phyloP scores from a whole-genome alignment of 2,113 vertebrate species.

The Calyptommatus sinebrachiatus region DNA sequence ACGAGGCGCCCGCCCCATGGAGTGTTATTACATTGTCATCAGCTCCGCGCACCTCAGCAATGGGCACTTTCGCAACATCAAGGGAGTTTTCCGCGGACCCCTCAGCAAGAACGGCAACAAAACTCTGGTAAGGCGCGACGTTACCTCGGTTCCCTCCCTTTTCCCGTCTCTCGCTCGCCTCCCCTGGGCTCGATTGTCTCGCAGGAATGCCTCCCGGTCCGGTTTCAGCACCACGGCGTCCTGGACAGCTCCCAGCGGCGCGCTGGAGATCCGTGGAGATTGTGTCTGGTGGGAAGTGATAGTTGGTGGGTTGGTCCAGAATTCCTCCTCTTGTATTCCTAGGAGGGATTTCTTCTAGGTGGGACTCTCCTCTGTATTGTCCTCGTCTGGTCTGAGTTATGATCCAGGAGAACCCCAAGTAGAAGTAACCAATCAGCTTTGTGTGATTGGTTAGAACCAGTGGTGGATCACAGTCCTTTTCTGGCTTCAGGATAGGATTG shows the following conservation, averaged over 20 bases:
- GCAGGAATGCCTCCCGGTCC: accelerated
- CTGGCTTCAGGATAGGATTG: not conserved
- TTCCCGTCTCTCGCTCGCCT: not conserved
- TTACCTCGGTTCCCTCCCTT: not conserved
- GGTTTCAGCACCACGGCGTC: conserved; percentile 10
- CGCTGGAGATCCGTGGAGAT: not conserved
- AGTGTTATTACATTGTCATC: conserved; percentile 98
- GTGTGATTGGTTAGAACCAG: not conserved
- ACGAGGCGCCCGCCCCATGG: conserved; percentile 78
- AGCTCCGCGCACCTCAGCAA: conserved; percentile 96
- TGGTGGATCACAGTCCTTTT: not conserved
- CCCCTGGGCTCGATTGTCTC: not conserved
- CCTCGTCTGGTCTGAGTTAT: accelerated
- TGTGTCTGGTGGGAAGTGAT: too few relatives aligned
- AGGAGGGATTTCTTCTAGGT: not conserved
- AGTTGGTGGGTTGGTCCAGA: not conserved
- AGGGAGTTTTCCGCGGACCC: conserved; percentile 95
- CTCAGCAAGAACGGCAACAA: conserved; percentile 85
- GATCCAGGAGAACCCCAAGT: not conserved
- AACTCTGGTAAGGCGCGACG: conserved; percentile 80
- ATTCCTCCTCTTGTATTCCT: not conserved
- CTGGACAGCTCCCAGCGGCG: not conserved
- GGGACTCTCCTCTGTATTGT: not conserved
- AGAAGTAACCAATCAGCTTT: not conserved
- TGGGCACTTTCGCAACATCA: conserved; percentile 97